These are phyloP conservation scores for Trichonephila clavipes DNA, from an alignment of 1,140 invertebrate genomes.

Conservation along the genomic window DNA sequence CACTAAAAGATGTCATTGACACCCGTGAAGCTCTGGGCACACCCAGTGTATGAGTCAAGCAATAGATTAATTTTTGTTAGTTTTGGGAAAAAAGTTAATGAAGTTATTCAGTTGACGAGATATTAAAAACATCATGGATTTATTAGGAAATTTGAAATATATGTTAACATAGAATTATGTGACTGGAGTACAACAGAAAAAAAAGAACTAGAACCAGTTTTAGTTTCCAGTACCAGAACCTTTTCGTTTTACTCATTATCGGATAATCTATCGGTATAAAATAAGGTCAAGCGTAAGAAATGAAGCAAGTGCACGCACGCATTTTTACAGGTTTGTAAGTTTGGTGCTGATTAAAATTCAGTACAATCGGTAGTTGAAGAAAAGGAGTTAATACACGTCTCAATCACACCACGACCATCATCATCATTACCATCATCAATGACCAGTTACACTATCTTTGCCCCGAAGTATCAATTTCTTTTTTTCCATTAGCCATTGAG, in stretches of 20 bases:
- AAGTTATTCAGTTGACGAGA: too few species aligned
- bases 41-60: too few species aligned
- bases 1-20: too few species aligned
- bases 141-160: too few species aligned
- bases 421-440: constrained; percentile 1
- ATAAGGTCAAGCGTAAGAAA: constrained; percentile 11
- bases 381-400: neutral
- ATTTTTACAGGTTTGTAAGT: neutral
- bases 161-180: too few species aligned
- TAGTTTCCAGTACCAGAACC: neutral
- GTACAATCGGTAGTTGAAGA: neutral
- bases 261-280: neutral
- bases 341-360: neutral
- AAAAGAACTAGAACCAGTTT: neutral
- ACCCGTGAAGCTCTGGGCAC: too few species aligned
- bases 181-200: neutral
- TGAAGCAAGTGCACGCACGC: neutral
- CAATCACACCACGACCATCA: neutral
- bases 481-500: neutral
- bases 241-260: neutral
- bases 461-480: neutral
- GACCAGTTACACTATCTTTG: neutral
- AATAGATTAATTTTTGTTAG: too few species aligned
- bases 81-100: too few species aligned
- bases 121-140: too few species aligned